Conservation (phyloP, 2,797 vertebrate genomes). For the Melanotaenia maccullochi region DNA sequence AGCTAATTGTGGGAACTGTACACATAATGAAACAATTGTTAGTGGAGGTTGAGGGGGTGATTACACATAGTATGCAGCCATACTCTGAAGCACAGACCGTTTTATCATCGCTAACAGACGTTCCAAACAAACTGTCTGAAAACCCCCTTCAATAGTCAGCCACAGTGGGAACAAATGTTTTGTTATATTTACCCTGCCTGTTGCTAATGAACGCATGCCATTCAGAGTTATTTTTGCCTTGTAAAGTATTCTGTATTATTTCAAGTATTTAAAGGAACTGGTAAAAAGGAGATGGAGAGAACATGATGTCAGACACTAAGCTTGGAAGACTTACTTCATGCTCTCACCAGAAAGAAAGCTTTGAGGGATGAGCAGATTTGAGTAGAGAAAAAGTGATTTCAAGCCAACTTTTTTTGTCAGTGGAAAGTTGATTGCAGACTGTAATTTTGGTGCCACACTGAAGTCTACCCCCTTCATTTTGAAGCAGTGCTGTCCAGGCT, state of each 20-base stretch:
- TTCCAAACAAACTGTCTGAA: slow-evolving; percentile 70
- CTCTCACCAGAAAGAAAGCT: slow-evolving; percentile 20
- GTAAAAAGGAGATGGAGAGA: slow-evolving; percentile 37
- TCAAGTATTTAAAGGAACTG: slow-evolving; percentile 61
- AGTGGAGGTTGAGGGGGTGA: slow-evolving; percentile 48
- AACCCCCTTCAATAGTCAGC: slow-evolving; percentile 34
- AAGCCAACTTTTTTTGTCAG: slow-evolving; percentile 59
- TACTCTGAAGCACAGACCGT: slow-evolving; percentile 54
- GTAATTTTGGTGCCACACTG: slow-evolving; percentile 72
- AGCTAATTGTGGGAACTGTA: slow-evolving; percentile 83
- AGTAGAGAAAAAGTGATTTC: slow-evolving; percentile 39
- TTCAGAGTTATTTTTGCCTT: slow-evolving; percentile 68
- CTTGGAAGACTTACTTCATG: slow-evolving; percentile 47
- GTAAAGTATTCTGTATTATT: slow-evolving; percentile 60
- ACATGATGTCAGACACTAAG: slow-evolving; percentile 63
- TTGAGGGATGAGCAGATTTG: slow-evolving; percentile 23
- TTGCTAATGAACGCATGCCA: slow-evolving; percentile 67
- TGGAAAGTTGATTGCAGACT: slow-evolving; percentile 74
- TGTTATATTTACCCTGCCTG: slow-evolving; percentile 72
- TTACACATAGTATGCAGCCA: slow-evolving; percentile 58
- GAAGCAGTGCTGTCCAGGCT: slow-evolving; percentile 61
- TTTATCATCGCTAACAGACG: slow-evolving; percentile 74
- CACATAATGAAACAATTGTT: slow-evolving; percentile 83
- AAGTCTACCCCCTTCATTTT: slow-evolving; percentile 71
- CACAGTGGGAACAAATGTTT: slow-evolving; percentile 70